Conservation (phyloP, 2,797 vertebrate species). For the Yasuhikotakia modesta region DNA sequence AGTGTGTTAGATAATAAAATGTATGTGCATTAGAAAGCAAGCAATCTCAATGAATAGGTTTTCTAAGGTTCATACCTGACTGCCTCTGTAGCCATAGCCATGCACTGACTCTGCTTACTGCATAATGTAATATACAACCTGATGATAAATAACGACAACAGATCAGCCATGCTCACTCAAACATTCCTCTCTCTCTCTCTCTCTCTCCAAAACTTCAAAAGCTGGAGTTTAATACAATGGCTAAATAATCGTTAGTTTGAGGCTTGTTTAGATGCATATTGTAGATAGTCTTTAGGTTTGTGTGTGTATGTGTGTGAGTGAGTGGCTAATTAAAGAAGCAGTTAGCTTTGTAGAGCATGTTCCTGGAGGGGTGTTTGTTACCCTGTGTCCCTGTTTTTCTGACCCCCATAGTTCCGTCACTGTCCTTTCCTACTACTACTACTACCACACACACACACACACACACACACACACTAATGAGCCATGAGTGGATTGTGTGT, state of each 20-base stretch:
- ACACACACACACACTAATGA: slow-evolving; percentile 52
- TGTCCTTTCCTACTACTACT: slow-evolving; percentile 44
- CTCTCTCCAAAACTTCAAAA: not conserved
- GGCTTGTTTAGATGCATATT: not conserved
- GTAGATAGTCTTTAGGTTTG: not conserved
- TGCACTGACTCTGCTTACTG: slow-evolving; percentile 5
- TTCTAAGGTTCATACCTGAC: not conserved
- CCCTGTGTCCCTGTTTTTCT: slow-evolving; percentile 55
- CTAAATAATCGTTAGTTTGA: not conserved
- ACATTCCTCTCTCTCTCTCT: slow-evolving; percentile 36
- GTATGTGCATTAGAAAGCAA: too few species aligned
- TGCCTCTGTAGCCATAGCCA: not conserved
- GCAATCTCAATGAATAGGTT: not conserved
- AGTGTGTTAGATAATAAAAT: not conserved
- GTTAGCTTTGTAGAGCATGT: slow-evolving; percentile 50
- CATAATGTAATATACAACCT: slow-evolving; percentile 31
- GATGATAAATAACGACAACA: slow-evolving; percentile 35
- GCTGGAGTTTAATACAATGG: too few species aligned
- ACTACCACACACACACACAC: not conserved
- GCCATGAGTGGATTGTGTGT: slow-evolving; percentile 58
- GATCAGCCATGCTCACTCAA: slow-evolving; percentile 41
- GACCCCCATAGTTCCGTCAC: slow-evolving; percentile 57
- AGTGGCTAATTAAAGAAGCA: slow-evolving; percentile 58
- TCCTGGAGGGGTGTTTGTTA: slow-evolving; percentile 57
- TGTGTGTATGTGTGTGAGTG: slow-evolving; percentile 16